Evolutionary conservation across 1,140 invertebrate genomes (phyloP).

Genomic region (Papilio dardanus): DNA sequence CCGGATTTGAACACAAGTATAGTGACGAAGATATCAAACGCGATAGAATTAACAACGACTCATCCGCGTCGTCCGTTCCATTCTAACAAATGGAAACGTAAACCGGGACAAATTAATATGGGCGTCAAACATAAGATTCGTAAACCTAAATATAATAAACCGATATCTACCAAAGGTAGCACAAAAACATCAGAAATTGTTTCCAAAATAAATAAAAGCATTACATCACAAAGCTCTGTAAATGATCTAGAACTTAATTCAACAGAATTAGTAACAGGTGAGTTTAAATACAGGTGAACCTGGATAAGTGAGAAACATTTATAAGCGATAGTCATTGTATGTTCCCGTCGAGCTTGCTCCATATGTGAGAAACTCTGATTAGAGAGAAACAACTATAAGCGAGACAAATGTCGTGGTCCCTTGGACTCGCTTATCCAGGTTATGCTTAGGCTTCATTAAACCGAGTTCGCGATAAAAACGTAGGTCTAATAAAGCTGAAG

Average conservation of each 20-base stretch:
- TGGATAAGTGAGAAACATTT: no score
- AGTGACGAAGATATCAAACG: constrained; percentile 64
- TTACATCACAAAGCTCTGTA: not conserved
- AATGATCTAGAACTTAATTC: constrained; percentile 53
- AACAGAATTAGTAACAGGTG: constrained; percentile 58
- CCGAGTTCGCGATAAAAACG: no score
- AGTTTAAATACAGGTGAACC: constrained; percentile 29
- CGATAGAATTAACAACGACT: constrained; percentile 57
- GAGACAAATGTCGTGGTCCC: no score
- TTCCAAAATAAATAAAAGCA: constrained; percentile 26
- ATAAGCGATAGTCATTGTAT: no score
- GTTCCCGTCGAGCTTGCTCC: no score
- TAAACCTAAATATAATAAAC: constrained; percentile 80
- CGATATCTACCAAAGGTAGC: constrained; percentile 43
- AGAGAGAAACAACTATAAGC: no score
- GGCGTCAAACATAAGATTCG: constrained; percentile 83
- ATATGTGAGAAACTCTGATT: no score
- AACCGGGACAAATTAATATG: constrained; percentile 82
- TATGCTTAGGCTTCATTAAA: no score
- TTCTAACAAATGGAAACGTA: constrained; percentile 59
- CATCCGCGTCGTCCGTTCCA: constrained; percentile 54
- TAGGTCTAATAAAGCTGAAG: no score
- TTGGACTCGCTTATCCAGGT: no score
- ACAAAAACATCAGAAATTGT: constrained; percentile 41
- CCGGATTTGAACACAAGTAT: constrained; percentile 71